Evolutionary conservation across 2,888 invertebrate species (phyloP).

Genomic region (Hypolimnas misippus): DNA sequence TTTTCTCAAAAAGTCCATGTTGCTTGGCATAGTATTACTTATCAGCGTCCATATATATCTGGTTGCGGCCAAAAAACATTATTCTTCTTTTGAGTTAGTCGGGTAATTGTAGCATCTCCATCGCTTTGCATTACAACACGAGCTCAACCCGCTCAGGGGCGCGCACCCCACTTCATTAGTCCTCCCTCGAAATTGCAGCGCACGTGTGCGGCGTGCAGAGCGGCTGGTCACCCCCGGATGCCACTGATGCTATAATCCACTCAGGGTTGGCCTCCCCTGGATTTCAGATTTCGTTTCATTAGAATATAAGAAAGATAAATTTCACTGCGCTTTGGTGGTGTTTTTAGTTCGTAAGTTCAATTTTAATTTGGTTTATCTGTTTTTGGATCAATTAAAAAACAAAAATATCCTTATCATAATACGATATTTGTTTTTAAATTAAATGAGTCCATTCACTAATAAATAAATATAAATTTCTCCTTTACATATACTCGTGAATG

Average conservation of each 20-base stretch:
- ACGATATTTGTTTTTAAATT: too few relatives aligned
- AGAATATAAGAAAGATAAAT: slow-evolving; percentile 32
- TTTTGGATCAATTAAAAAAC: not conserved
- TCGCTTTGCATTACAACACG: slow-evolving; percentile 15
- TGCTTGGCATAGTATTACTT: too few relatives aligned
- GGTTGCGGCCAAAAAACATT: too few relatives aligned
- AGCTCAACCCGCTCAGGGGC: slow-evolving; percentile 53
- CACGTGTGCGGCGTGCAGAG: slow-evolving; percentile 75
- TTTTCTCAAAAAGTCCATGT: too few relatives aligned
- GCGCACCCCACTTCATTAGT: slow-evolving; percentile 75
- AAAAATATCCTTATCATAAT: too few relatives aligned
- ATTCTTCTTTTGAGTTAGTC: too few relatives aligned
- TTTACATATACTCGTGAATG: too few relatives aligned
- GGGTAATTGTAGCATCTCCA: too few relatives aligned
- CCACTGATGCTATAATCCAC: slow-evolving; percentile 51
- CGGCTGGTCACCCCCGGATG: slow-evolving; percentile 64
- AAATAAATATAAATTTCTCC: too few relatives aligned
- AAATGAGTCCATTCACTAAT: too few relatives aligned
- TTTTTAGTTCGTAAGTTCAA: slow-evolving; percentile 5
- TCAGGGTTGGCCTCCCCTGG: slow-evolving; percentile 58
- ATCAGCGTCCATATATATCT: too few relatives aligned
- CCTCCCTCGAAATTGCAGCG: slow-evolving; percentile 55
- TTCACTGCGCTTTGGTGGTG: slow-evolving; percentile 22
- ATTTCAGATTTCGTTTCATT: slow-evolving; percentile 38
- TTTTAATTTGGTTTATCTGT: slow-evolving; percentile 1